Base-by-base conservation (phyloP, 1,140 invertebrate genomes). In the Hestina assimilis region DNA sequence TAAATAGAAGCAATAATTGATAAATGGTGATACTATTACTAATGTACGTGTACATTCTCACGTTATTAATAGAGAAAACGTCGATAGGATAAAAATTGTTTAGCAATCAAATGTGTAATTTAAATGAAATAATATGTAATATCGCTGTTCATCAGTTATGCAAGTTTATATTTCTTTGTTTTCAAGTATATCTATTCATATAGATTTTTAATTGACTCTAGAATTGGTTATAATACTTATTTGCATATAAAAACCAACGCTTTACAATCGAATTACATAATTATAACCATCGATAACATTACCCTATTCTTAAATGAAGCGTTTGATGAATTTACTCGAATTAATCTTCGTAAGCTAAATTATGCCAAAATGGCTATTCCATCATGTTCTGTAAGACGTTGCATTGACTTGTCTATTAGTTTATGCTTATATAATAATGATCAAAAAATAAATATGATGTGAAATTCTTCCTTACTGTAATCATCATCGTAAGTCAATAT, bases 341-440 rank as follows among this genome's bases (percentile, higher is more conserved):
- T 47, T 15, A 21, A 38, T 50, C n/a, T 38, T 12, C n/a, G 19
- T 26, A 38, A 24, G 20, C 4, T 24, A 24, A 42, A 42, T 42
- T 42, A 42, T 24, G 12, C 4, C 23, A 42, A 21, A 42, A 42
- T 19, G n/a, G 8, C 19, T 12, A 38, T 38, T 14, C 6, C 15
- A 9, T 46, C 26, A 31, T 14, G 12, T 42, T 24, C 20, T 21
- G 40, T 17, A 23, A 42, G 15, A 40, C 15, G 35, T 40, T 19
- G 12, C 35, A 40, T 42, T 42, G 19, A 11, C 2, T 24, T 17
- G 20, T 14, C 8, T 24, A 8, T 42, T 24, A 8, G 20, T 21
- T 11, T 24, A 5, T 38, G 35, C 12, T 12, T 15, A 38, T 14
- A 23, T 42, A n/a, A 42, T n/a, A n/a, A n/a, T n/a, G n/a, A n/a